These are phyloP conservation scores for Cheilosia impressa DNA, from an alignment of 2,888 invertebrate species.

Conservation along the genomic window DNA sequence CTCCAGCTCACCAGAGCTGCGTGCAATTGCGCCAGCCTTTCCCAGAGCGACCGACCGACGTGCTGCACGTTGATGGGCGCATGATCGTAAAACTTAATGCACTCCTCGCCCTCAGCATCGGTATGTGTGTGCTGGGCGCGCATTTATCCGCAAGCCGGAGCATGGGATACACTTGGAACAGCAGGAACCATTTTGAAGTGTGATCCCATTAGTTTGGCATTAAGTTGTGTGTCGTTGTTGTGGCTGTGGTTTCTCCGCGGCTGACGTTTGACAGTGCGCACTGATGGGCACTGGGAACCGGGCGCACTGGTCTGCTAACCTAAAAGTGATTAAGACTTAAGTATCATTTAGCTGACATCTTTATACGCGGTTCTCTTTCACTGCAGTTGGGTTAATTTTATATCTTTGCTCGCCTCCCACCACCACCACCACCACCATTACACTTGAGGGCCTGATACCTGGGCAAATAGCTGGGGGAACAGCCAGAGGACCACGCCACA, in stretches of 20 bases:
- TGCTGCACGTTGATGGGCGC: conserved; percentile 50
- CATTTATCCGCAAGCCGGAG: not conserved
- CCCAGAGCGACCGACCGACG: conserved; percentile 19
- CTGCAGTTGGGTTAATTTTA: conserved; percentile 62
- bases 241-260: not conserved
- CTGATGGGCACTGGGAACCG: not conserved
- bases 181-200: conserved; percentile 75
- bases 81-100: conserved; percentile 71
- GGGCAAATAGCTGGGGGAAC: conserved; percentile 38
- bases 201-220: conserved; percentile 74
- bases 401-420: conserved; percentile 4
- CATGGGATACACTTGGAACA: conserved; percentile 46
- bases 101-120: conserved; percentile 26
- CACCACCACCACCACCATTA: not conserved
- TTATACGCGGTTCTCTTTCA: conserved; percentile 62
- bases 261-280: not conserved
- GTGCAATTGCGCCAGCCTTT: conserved; percentile 33
- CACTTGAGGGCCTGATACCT: conserved; percentile 28
- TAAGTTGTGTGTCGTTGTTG: conserved; percentile 50
- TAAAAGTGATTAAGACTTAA: conserved; percentile 74
- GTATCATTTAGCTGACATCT: conserved; percentile 75
- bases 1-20: not conserved
- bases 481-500: conserved; percentile 1
- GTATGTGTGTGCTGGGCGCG: conserved; percentile 14
- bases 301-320: conserved; percentile 40